Percentiles rank a stretch among this genome's conserved stretches.
phyloP scores from a whole-genome alignment of 1,140 invertebrate genomes.

The Pogonomyrmex californicus region DNA sequence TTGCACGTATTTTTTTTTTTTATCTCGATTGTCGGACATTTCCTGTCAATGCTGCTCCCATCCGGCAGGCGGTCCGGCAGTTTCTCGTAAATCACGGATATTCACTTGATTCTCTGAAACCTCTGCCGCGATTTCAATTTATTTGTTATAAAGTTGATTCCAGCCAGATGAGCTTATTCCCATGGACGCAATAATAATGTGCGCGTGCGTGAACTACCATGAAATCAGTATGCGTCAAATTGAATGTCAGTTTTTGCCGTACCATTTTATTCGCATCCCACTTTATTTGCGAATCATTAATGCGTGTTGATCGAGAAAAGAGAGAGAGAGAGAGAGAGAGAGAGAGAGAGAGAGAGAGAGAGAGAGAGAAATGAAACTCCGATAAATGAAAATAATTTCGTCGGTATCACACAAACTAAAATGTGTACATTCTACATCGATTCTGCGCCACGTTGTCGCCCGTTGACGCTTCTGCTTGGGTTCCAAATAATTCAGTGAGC shows the following conservation, averaged over 20 bases:
- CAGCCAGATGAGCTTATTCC: conserved; percentile 49
- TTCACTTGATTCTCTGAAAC: conserved; percentile 58
- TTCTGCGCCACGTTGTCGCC: neutral
- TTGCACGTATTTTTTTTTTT: neutral
- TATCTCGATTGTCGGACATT: conserved; percentile 49
- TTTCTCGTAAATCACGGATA: conserved; percentile 61
- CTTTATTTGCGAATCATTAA: conserved; percentile 56
- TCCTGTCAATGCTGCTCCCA: conserved; percentile 60
- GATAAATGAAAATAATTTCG: conserved; percentile 45
- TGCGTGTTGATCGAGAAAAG: neutral
- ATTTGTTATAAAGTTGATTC: conserved; percentile 71
- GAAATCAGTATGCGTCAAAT: conserved; percentile 52
- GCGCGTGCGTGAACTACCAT: neutral
- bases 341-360: neutral
- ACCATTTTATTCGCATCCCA: conserved; percentile 32
- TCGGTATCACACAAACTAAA: conserved; percentile 10
- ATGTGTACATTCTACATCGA: neutral
- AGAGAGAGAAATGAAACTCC: neutral
- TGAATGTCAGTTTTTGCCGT: conserved; percentile 36
- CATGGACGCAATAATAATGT: conserved; percentile 61
- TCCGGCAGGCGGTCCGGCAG: conserved; percentile 17
- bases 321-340: neutral
- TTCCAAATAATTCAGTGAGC: conserved; percentile 37
- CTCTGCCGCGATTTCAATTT: conserved; percentile 68
- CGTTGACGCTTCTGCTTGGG: neutral